phyloP scores from a whole-genome alignment of 2,888 invertebrate genomes.

The Andrena fulva region DNA sequence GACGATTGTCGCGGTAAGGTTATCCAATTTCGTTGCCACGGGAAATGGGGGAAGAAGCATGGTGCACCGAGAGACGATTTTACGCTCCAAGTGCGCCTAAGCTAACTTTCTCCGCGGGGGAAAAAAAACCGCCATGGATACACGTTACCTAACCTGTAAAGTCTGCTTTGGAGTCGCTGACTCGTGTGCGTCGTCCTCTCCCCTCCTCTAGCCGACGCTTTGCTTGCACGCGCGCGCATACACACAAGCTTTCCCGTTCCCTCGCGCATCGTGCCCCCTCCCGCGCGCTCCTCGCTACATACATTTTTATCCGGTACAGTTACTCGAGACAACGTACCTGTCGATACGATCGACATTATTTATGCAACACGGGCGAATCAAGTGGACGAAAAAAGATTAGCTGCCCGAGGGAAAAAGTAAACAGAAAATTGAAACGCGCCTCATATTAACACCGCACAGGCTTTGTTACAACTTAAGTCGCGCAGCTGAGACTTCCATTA shows the following conservation, averaged over 20 bases:
- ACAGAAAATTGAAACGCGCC: background rate
- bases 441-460: too few relatives aligned
- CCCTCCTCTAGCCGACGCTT: constrained; percentile 20
- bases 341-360: constrained; percentile 33
- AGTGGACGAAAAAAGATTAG: constrained; percentile 10
- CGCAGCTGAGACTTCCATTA: constrained; percentile 7
- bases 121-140: constrained; percentile 68
- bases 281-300: background rate
- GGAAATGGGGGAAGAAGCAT: constrained; percentile 40
- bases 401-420: background rate
- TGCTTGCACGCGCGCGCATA: constrained; percentile 17
- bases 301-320: constrained; percentile 52
- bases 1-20: background rate
- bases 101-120: constrained; percentile 77
- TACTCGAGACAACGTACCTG: constrained; percentile 49
- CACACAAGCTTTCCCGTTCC: constrained; percentile 14
- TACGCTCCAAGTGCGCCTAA: constrained; percentile 75
- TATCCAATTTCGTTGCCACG: constrained; percentile 36
- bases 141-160: constrained; percentile 71
- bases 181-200: constrained; percentile 55
- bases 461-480: background rate
- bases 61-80: constrained; percentile 69
- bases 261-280: constrained; percentile 15
- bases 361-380: background rate
- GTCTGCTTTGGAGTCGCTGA: constrained; percentile 64